These are phyloP conservation scores for Seladonia tumulorum DNA, from an alignment of 2,888 invertebrate species.

Conservation along the genomic window DNA sequence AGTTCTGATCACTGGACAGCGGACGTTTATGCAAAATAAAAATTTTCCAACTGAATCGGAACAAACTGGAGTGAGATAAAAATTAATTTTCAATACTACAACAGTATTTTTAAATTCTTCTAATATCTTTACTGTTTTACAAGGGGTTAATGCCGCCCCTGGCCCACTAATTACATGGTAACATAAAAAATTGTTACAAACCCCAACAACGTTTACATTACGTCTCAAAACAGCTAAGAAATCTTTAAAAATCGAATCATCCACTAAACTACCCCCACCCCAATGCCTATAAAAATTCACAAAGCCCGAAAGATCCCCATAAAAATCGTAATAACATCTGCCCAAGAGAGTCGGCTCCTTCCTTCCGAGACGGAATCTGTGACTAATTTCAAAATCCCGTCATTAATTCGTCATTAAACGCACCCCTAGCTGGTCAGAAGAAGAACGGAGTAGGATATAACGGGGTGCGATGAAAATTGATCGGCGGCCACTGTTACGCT, in stretches of 20 bases:
- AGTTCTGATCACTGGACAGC: no score
- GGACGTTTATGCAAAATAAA: no score
- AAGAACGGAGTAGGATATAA: neutral
- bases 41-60: no score
- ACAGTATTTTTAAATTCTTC: no score
- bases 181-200: neutral
- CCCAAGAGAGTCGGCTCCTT: neutral
- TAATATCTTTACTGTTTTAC: no score
- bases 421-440: neutral
- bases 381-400: conserved; percentile 1
- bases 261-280: neutral
- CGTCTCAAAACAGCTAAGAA: neutral
- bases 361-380: neutral
- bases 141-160: no score
- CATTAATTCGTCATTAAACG: conserved; percentile 27
- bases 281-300: neutral
- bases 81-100: no score
- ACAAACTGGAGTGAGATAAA: no score
- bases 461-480: conserved; percentile 26
- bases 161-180: no score
- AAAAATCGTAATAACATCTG: neutral
- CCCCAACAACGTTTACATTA: neutral
- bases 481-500: conserved; percentile 22
- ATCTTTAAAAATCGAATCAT: neutral
- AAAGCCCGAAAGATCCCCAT: neutral